A percentile compares a stretch with the other conserved stretches of the same genome.
phyloP scores from a whole-genome alignment of 2,113 vertebrate species.

The Petaurus breviceps region DNA sequence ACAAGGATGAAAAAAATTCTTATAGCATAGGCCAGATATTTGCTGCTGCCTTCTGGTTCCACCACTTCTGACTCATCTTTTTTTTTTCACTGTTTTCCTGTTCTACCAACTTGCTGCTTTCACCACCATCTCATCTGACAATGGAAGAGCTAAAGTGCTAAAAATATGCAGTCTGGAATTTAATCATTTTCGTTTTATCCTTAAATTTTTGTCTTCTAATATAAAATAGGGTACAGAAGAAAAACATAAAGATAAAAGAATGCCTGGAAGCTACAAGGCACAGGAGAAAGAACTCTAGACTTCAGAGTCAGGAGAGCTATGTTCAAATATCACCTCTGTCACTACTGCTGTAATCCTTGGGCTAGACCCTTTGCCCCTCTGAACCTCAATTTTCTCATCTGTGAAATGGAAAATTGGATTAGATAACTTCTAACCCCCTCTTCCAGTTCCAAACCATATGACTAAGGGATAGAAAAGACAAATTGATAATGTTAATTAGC shows the following conservation, averaged over 20 bases:
- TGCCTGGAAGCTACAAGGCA: neutral
- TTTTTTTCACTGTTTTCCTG: neutral
- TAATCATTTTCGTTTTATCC: neutral
- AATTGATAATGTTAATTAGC: neutral
- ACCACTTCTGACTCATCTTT: neutral
- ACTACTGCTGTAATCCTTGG: neutral
- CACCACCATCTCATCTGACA: neutral
- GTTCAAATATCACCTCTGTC: neutral
- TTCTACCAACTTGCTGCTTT: neutral
- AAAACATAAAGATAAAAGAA: neutral
- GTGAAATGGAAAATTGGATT: neutral
- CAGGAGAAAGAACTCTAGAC: neutral
- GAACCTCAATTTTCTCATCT: neutral
- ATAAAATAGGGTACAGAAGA: neutral
- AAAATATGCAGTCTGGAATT: neutral
- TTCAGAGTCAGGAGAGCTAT: neutral
- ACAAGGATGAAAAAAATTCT: neutral
- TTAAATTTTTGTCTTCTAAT: neutral
- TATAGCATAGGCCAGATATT: too few relatives aligned
- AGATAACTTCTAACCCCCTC: neutral
- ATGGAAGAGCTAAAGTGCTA: neutral
- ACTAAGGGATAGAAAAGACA: neutral
- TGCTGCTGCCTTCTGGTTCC: too few relatives aligned
- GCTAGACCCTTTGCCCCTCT: neutral
- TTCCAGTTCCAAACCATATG: neutral